Evolutionary conservation across 2,113 vertebrate genomes (phyloP).

Genomic region (Etheostoma cragini): DNA sequence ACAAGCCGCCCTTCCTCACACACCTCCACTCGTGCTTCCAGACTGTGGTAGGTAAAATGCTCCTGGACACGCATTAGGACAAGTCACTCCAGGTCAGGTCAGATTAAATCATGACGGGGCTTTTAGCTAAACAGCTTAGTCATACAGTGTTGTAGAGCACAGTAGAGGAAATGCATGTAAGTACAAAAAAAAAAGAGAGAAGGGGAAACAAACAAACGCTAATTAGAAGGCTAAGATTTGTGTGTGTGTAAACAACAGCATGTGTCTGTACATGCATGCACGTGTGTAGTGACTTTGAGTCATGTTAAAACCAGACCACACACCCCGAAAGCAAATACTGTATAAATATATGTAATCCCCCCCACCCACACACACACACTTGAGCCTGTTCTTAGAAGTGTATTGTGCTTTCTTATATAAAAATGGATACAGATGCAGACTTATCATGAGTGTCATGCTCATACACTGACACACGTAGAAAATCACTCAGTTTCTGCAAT

Average conservation of each 20-base stretch:
- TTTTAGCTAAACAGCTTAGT: conserved; percentile 86
- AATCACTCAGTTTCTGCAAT: neutral
- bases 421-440: neutral
- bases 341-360: neutral
- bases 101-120: conserved; percentile 41
- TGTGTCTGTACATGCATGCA: neutral
- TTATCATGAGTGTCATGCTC: no score
- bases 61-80: conserved; percentile 15
- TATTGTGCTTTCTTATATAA: neutral
- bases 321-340: conserved; percentile 12
- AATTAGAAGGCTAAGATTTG: conserved; percentile 30
- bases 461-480: neutral
- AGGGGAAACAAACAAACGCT: conserved; percentile 23
- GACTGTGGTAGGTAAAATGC: conserved; percentile 87
- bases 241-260: neutral
- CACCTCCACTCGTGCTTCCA: conserved; percentile 97
- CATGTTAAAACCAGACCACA: conserved; percentile 11
- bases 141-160: conserved; percentile 35
- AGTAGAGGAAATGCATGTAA: conserved; percentile 24
- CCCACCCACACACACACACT: neutral
- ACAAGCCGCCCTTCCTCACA: conserved; percentile 94
- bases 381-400: neutral
- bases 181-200: neutral
- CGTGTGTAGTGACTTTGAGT: neutral
- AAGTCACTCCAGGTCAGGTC: conserved; percentile 41